A percentile compares a stretch with the other conserved stretches of the same genome.
Conservation (phyloP, 2,797 vertebrate species). For the Tenualosa thibaudeaui region DNA sequence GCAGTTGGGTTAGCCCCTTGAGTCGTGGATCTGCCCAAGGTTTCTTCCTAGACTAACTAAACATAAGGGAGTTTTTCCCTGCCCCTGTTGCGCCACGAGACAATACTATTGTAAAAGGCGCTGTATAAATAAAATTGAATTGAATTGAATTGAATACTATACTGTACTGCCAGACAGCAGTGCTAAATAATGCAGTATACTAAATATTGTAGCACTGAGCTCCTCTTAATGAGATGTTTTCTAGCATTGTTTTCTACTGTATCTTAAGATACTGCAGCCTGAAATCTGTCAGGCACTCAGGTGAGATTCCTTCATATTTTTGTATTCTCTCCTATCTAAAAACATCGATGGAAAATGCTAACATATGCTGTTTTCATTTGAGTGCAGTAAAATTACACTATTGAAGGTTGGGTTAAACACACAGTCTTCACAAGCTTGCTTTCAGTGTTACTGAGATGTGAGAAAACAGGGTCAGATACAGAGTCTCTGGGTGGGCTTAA, state of each 20-base stretch:
- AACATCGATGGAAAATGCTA: neutral
- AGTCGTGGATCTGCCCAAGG: no score
- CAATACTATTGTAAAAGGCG: no score
- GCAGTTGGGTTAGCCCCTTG: no score
- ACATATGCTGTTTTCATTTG: neutral
- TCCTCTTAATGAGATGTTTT: neutral
- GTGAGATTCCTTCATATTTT: no score
- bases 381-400: neutral
- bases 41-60: no score
- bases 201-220: neutral
- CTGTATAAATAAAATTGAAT: no score
- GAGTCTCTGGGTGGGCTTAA: no score
- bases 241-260: neutral
- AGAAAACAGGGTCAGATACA: neutral
- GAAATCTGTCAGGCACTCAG: no score
- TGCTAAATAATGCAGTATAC: neutral
- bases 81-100: no score
- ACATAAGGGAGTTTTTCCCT: no score
- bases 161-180: neutral
- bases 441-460: neutral
- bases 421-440: no score
- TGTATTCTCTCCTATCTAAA: neutral
- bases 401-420: neutral
- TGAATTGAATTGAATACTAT: no score
- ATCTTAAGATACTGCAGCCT: neutral